These are phyloP conservation scores for Dolichallabes microphthalmus DNA, from an alignment of 2,113 vertebrate species.

Conservation along the genomic window DNA sequence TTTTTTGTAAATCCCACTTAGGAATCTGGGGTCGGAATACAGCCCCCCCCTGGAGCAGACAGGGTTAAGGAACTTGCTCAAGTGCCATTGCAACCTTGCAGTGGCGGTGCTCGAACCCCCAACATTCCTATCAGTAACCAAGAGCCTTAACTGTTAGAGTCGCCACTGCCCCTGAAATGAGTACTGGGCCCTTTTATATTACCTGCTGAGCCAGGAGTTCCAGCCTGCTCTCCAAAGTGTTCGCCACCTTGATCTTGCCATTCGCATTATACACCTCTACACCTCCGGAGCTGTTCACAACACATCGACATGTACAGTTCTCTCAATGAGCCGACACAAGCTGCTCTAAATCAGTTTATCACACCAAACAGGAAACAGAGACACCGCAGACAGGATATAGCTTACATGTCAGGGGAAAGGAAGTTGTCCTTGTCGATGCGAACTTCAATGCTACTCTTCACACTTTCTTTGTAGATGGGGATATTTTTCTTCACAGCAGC, in stretches of 20 bases:
- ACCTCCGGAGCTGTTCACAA: conserved; percentile 82
- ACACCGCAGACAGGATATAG: background rate
- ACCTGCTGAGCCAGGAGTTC: conserved; percentile 97
- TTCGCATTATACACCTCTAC: conserved; percentile 87
- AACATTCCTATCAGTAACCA: no score
- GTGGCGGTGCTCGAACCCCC: no score
- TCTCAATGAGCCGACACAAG: background rate
- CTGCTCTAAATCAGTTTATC: background rate
- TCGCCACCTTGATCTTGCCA: conserved; percentile 95
- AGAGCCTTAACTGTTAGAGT: no score
- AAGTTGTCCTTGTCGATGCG: conserved; percentile 86
- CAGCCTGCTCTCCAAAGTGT: conserved; percentile 94
- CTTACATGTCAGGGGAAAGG: conserved; percentile 87
- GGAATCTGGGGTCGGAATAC: no score
- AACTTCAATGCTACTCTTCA: conserved; percentile 84
- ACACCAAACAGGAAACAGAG: background rate
- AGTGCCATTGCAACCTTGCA: no score
- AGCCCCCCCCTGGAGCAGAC: no score
- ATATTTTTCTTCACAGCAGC: conserved; percentile 85
- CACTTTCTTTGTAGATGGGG: conserved; percentile 83
- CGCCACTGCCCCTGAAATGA: background rate
- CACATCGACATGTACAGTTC: background rate
- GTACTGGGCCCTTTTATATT: background rate
- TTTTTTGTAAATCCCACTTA: no score
- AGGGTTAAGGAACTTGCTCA: no score